These are phyloP conservation scores for Hylia prasina DNA, from an alignment of 2,113 vertebrate genomes.

Conservation along the genomic window DNA sequence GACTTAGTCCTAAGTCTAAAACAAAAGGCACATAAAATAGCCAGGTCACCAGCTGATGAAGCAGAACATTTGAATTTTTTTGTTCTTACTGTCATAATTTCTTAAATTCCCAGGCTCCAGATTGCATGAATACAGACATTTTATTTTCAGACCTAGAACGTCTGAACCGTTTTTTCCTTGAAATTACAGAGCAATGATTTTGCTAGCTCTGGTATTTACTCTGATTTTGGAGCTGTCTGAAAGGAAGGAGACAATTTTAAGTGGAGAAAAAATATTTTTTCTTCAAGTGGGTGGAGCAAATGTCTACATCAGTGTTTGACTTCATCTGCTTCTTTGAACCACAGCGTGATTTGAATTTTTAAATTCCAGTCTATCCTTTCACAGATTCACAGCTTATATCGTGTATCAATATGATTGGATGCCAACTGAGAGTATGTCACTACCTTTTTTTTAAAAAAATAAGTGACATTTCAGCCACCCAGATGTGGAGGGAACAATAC, in stretches of 20 bases:
- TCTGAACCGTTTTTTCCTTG: background rate
- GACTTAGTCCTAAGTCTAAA: background rate
- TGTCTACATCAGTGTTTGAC: background rate
- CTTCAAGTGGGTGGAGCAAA: background rate
- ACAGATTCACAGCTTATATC: background rate
- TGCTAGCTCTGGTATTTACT: background rate
- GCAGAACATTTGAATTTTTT: background rate
- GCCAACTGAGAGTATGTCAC: background rate
- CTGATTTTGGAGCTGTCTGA: background rate
- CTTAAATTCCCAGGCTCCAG: background rate
- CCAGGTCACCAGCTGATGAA: background rate
- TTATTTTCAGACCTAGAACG: background rate
- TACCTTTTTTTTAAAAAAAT: background rate
- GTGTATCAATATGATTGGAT: background rate
- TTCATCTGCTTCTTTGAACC: background rate
- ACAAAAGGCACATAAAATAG: background rate
- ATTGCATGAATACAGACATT: background rate
- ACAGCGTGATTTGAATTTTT: background rate
- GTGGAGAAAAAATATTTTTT: background rate
- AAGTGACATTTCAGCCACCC: background rate
- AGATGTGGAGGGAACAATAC: background rate
- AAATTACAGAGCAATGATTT: background rate
- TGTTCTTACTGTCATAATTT: background rate
- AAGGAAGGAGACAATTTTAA: background rate
- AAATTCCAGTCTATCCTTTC: background rate